Conservation (phyloP, 2,888 invertebrate species). For the Diarsia brunnea region DNA sequence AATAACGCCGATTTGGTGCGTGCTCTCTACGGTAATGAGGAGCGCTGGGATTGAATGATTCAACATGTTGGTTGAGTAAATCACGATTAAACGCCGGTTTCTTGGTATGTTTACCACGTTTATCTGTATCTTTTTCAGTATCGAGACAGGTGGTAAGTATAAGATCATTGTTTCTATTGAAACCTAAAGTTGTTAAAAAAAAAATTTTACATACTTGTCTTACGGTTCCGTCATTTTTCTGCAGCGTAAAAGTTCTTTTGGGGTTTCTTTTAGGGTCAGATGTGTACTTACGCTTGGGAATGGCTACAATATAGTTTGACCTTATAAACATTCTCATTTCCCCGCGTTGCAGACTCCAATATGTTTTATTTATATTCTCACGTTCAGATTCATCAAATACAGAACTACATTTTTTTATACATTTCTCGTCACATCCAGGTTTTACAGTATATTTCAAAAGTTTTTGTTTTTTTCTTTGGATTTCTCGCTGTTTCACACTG, state of each 20-base stretch:
- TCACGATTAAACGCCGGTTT: slow-evolving; percentile 26
- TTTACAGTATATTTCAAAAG: slow-evolving; percentile 30
- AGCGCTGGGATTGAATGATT: slow-evolving; percentile 23
- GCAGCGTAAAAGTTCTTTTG: slow-evolving; percentile 20
- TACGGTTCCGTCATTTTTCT: slow-evolving; percentile 11
- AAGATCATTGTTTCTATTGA: slow-evolving; percentile 26
- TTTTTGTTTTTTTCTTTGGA: slow-evolving; percentile 24
- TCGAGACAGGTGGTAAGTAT: slow-evolving; percentile 10
- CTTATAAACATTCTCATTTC: slow-evolving; percentile 24
- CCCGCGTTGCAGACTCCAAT: slow-evolving; percentile 25
- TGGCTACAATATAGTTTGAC: slow-evolving; percentile 20
- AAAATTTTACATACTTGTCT: slow-evolving; percentile 33
- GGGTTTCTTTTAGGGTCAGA: slow-evolving; percentile 33
- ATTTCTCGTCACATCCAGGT: slow-evolving; percentile 38
- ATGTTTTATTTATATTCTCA: slow-evolving; percentile 27
- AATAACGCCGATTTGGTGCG: slow-evolving; percentile 20
- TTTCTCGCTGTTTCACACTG: slow-evolving; percentile 11
- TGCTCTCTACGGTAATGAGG: slow-evolving; percentile 33
- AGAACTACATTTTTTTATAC: slow-evolving; percentile 32
- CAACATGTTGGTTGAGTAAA: slow-evolving; percentile 20
- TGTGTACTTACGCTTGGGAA: slow-evolving; percentile 35
- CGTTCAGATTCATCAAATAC: slow-evolving; percentile 22
- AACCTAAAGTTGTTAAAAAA: slow-evolving; percentile 36
- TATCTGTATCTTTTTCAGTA: slow-evolving; percentile 11
- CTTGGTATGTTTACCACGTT: slow-evolving; percentile 27